Conservation (phyloP, 2,797 vertebrate species). For the Geotrypetes seraphini region DNA sequence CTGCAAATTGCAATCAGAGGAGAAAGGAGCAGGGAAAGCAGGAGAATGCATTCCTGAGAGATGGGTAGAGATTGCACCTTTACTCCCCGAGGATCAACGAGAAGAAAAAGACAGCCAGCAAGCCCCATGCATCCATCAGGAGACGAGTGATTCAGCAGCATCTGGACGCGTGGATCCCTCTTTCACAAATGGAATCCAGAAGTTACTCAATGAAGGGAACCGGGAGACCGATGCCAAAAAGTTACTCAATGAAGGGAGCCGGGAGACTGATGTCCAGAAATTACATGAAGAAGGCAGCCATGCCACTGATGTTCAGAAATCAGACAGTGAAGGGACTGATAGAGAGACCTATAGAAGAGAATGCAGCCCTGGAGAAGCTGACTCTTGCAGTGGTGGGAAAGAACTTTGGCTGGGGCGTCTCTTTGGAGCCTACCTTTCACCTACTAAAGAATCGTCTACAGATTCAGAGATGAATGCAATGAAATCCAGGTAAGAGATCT, state of each 20-base stretch:
- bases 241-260: no score
- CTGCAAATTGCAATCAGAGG: fast-evolving
- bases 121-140: no score
- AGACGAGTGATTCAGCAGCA: no score
- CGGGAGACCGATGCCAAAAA: background rate
- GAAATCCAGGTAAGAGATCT: conserved; percentile 44
- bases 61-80: background rate
- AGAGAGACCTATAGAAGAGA: no score
- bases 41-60: background rate
- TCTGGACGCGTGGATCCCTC: no score
- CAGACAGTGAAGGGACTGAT: no score
- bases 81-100: fast-evolving
- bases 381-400: background rate
- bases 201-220: conserved; percentile 7
- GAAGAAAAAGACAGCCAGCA: background rate
- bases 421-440: conserved; percentile 26
- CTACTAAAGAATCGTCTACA: no score
- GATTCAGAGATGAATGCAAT: conserved; percentile 5
- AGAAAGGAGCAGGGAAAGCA: background rate
- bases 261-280: no score
- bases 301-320: no score
- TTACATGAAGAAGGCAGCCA: no score
- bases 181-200: no score
- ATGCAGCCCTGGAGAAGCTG: no score
- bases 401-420: conserved; percentile 29